Base-by-base conservation (phyloP, 2,113 vertebrate species). In the Microtus oregoni region DNA sequence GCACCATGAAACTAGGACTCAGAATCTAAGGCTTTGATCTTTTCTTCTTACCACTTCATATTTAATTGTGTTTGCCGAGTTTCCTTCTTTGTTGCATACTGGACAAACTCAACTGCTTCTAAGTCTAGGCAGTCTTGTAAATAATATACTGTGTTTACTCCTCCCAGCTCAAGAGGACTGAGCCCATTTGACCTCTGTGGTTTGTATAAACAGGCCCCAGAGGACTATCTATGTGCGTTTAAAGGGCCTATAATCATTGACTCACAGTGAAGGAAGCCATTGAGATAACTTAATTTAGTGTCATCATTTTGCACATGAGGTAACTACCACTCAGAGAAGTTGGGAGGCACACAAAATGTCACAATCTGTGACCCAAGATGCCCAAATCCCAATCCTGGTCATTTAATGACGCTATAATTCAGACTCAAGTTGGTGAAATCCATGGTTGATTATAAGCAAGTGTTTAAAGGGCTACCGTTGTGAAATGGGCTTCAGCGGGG, bases 51-150 rank as follows among this genome's bases (percentile, higher is more conserved):
- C 72, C 17, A 15, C 55, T 94, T 97, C 83, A 81, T 61, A 91
- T 96, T 96, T 97, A 90, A 95, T 92, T 85, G 72, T 88, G 67
- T 79, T 63, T 87, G 91, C 94, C 58, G 75, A 75, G 77, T 93
- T 97, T 95, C 52, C 73, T 79, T 94, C 92, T 90, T 97, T 38
- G 19, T 61, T 94, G 82, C 73, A 26, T 92, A 83, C 96, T 89
- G 94, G 89, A 96, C 90, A 95, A 94, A 96, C 19, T 9, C 58
- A 61, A 81, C 75, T 67, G 52, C n/a, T 92, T 82, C 67, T 44
- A 83, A 92, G 81, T 85, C 70, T 67, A 79, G 11, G 9, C 12
- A 83, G 85, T 93, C 72, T 72, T 96, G 15, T 95, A 85, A 95
- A 94, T 89, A 78, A n/a, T 26, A 32, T 90, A 63, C 73, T 85